Base-by-base conservation (phyloP, 1,140 invertebrate genomes). In the Atta colombica region DNA sequence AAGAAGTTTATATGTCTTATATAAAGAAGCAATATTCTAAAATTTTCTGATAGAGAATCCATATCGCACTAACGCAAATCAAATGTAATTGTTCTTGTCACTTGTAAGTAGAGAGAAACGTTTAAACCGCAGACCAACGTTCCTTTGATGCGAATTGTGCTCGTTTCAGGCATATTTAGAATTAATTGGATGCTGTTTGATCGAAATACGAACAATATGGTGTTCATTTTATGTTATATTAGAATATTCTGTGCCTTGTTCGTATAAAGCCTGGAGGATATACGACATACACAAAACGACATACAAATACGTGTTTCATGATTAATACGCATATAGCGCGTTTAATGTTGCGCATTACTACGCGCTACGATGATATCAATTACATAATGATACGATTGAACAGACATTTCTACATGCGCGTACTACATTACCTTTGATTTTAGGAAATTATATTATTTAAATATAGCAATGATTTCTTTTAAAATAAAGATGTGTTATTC, bases 101-200 rank as follows among this genome's bases (percentile, higher is more conserved):
- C 6, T 53, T 35, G 45, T 61, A 51, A 53, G 31, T 28, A 14
- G 14, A 10, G 63, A 35, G 45, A 53, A 49, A 3, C 5, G 39
- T 31, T 78, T 80, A 45, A 45, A 25, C 61, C 12, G 6, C 16
- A 49, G 21, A 49, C 28, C 39, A 14, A 69, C 49, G 4, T 71
- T 63, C 55, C 63, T 55, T 87, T 80, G 18, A 45, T 55, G 8
- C 25, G 39, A 78, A 63, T 53, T 6, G 28, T 53, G 45, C 25
- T 16, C 25, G n/a, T 74, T 60, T 72, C 28, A 31, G 28, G 28
- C n/a, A 16, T 74, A 68, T 81, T 87, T 81, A 39, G 58, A 81
- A 74, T 87, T 81, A 88, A 88, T 82, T 88, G 3, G 51, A 68
- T 68, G 18, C 58, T 14, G n/a, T 65, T 68, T 84, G 58, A 74